Percentiles rank a stretch among this genome's conserved stretches.
Evolutionary conservation across 2,113 vertebrate species (phyloP).

Genomic region (Lontra canadensis): DNA sequence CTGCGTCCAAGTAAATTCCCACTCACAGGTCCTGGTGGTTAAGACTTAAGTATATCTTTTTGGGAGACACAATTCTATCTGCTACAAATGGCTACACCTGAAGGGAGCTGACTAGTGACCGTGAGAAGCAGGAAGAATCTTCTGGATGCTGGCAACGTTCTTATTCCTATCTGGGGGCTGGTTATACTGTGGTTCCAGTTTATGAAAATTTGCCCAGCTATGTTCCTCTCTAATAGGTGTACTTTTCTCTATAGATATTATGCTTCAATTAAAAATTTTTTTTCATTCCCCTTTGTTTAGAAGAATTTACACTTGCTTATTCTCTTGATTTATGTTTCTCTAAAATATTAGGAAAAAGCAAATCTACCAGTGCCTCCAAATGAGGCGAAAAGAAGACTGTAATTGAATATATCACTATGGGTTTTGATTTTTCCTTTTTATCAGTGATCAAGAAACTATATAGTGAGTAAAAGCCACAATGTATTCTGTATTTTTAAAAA

Average conservation of each 20-base stretch:
- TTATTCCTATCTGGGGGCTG: background rate
- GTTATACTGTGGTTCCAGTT: background rate
- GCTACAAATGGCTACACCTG: background rate
- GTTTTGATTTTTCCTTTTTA: background rate
- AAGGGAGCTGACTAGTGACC: background rate
- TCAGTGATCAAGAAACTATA: constrained; percentile 10
- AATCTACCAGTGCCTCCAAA: constrained; percentile 61
- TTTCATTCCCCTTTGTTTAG: constrained; percentile 46
- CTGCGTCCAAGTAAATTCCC: background rate
- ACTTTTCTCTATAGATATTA: background rate
- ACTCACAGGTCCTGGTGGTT: background rate
- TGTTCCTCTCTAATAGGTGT: background rate
- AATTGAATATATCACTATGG: constrained; percentile 23
- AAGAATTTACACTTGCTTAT: constrained; percentile 55
- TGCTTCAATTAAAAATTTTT: background rate
- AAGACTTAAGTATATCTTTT: background rate
- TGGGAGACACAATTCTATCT: background rate
- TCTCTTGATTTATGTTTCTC: constrained; percentile 64
- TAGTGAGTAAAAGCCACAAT: constrained; percentile 28
- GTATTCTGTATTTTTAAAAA: constrained; percentile 29
- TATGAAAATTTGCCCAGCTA: background rate
- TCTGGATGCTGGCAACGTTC: background rate
- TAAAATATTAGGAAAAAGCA: constrained; percentile 53
- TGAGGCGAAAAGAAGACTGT: constrained; percentile 42
- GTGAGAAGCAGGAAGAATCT: background rate